These are phyloP conservation scores for Melanotaenia parkinsoni DNA, from an alignment of 2,797 vertebrate species.

Conservation along the genomic window DNA sequence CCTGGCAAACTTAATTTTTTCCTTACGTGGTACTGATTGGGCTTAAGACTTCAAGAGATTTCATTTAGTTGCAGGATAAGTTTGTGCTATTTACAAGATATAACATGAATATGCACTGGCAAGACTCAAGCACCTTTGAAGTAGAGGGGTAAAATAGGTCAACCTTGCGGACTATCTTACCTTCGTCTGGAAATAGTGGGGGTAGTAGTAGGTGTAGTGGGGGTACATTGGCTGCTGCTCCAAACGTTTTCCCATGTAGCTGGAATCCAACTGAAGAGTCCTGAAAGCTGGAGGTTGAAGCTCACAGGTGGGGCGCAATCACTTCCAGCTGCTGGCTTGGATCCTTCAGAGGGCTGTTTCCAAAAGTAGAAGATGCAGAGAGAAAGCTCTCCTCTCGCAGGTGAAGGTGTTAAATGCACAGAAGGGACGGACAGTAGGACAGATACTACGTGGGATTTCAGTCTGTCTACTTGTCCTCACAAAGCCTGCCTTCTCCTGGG, in stretches of 20 bases:
- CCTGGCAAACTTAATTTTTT: background rate
- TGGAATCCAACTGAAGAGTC: constrained; percentile 92
- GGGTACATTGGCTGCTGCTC: constrained; percentile 99
- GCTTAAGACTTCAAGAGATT: constrained; percentile 8
- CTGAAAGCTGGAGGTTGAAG: constrained; percentile 79
- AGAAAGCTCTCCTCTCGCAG: constrained; percentile 42
- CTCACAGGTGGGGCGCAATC: constrained; percentile 56
- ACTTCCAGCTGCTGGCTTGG: constrained; percentile 58
- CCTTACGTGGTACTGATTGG: background rate
- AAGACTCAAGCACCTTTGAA: constrained; percentile 11
- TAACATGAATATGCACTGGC: constrained; percentile 1
- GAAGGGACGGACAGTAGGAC: constrained; percentile 48
- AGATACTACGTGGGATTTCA: constrained; percentile 58
- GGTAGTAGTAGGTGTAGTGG: constrained; percentile 99
- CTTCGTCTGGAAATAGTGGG: constrained; percentile 98
- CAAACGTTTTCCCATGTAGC: constrained; percentile 99
- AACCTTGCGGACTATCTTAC: constrained; percentile 76
- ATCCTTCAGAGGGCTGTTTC: constrained; percentile 58
- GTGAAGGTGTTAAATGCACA: constrained; percentile 42
- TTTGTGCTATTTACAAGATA: constrained; percentile 8
- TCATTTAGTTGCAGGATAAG: background rate
- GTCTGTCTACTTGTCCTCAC: constrained; percentile 65
- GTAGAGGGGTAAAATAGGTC: constrained; percentile 53
- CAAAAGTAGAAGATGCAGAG: constrained; percentile 53
- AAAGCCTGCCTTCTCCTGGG: constrained; percentile 46